Evolutionary conservation across 64 coral and sea anemone genomes (phyloP), one percentile per base, ranked within the genome.

Genomic region (Pocillopora verrucosa): DNA sequence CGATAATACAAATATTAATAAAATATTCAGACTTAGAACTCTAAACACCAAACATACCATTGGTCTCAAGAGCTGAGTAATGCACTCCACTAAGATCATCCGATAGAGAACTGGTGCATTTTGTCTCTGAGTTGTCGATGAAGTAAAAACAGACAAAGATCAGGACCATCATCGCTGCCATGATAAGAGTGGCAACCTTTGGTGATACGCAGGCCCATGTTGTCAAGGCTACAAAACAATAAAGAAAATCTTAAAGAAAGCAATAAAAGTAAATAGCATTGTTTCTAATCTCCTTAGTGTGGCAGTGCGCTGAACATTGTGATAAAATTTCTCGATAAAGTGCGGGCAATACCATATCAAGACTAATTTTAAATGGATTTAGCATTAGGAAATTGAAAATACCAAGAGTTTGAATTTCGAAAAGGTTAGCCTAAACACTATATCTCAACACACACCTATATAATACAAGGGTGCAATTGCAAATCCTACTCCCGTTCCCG

Each of bases 171-270:
- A 89, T 60, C 30, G 86, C 86, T 1, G 90, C 76, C 79, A 80
- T 73, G 4, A 86, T 87, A 17, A 80, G 14, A 12, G 92, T 59
- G 10, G 94, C 82, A 60, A 90, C 92, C 36, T 80, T 89, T 16
- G 94, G 90, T 35, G 94, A 91, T 24, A 96, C 75, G 61, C 94
- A 96, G 35, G 76, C 60, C 94, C 94, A 96, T 2, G 94, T 96
- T 38, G 94, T 96, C 90, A 96, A 86, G 59, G 90, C 94, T 96
- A 51, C 58, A 59, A 91, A 16, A 20, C 6, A 82, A 77, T 26
- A 62, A 62, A 2, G 11, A 15, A 62, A 62, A 60, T 60, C 14
- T 62, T 62, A 62, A 62, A 62, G 13, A 17, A 63, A 17, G 61
- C 61, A 13, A 4, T 63, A 2, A 7, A 11, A 17, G 16, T 63